Percentiles rank a stretch among this genome's conserved stretches.
These are phyloP conservation scores for Odontesthes bonariensis DNA, from an alignment of 2,113 vertebrate genomes.

Conservation along the genomic window DNA sequence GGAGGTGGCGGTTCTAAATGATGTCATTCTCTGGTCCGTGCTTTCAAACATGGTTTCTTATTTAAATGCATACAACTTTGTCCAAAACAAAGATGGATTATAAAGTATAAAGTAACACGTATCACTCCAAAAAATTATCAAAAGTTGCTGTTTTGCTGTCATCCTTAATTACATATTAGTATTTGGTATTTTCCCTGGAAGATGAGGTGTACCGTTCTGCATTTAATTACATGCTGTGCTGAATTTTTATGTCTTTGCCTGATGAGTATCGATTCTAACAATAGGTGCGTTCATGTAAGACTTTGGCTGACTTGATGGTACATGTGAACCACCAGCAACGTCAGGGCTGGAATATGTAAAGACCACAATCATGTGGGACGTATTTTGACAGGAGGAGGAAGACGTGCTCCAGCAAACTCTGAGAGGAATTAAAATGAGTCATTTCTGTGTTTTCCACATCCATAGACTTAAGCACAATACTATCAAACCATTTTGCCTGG, in stretches of 20 bases:
- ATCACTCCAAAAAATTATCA: background rate
- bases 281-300: background rate
- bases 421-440: too few relatives aligned
- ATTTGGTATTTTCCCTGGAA: background rate
- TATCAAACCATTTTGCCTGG: background rate
- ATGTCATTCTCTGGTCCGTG: too few relatives aligned
- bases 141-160: background rate
- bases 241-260: background rate
- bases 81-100: background rate
- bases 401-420: too few relatives aligned
- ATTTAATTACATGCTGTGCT: background rate
- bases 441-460: background rate
- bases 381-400: background rate
- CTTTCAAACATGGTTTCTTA: too few relatives aligned
- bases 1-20: too few relatives aligned
- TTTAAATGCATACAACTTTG: too few relatives aligned
- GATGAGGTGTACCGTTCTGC: background rate
- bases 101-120: too few relatives aligned
- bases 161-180: background rate
- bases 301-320: too few relatives aligned
- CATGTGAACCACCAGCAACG: too few relatives aligned
- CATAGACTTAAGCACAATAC: background rate
- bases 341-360: background rate
- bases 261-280: background rate
- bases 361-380: background rate